Base-by-base conservation (phyloP, 2,888 invertebrate genomes). In the Pomacea canaliculata region DNA sequence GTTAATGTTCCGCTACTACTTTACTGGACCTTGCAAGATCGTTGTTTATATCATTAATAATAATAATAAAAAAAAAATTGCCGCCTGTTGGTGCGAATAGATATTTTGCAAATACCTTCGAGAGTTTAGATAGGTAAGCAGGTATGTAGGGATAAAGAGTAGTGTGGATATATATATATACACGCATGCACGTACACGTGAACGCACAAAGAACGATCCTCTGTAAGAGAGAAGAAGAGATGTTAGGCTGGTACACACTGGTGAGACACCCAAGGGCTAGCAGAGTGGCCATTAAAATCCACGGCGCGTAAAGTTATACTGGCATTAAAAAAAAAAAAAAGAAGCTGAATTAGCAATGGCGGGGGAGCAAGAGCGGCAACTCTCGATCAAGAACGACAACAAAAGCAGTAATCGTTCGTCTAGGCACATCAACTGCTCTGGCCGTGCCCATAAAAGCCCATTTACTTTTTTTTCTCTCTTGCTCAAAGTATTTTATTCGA, bases 401-500 rank as follows among this genome's bases (percentile, higher is more conserved):
- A 68, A 68, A 68, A 37, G 68, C 68, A 68, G 68, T 68, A 68
- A 46, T 37, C 68, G 37, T n/a, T 46, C 68, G 68, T 12, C n/a
- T 48, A 10, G 48, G 37, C 68, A 19, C 19, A 46, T 19, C 68
- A 23, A 23, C 19, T 23, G 48, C 68, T 12, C n/a, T 19, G 27
- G 68, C 68, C 68, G 68, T 63, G 23, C 37, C 37, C 68, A 68
- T 68, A 68, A 68, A 68, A 27, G 18, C 19, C 68, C 68, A 68
- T 68, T 68, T 27, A 68, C 68, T 37, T 12, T 27, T 68, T 68
- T 68, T 66, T 37, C 37, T 23, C 37, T 68, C 37, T 68, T 68
- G 37, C 68, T 68, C 68, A 23, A 23, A 68, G 68, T 68, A 68
- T 68, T 68, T 68, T 68, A 68, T 68, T 68, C 37, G 68, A 68